Conservation (phyloP, 2,113 vertebrate species). For the cat (Felis catus) region F.catus_Fca126_mat1.0 CM031412.1:178692501-178693000, state of each 20-base stretch:
- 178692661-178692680: neutral
- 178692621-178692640: neutral
- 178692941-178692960: no score
- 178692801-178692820: neutral
- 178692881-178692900: neutral
- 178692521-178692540: no score
- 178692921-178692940: fast-evolving
- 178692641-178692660: neutral
- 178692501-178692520: no score
- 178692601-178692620: neutral
- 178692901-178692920: neutral
- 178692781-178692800: fast-evolving
- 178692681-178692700: neutral
- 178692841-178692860: neutral
- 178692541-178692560: no score
- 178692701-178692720: neutral
- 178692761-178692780: neutral
- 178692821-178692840: neutral
- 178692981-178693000: neutral
- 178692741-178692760: neutral
- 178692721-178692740: neutral
- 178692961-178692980: neutral
- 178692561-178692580: no score
- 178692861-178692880: neutral
- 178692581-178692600: no score